Conservation (phyloP, 2,888 invertebrate genomes). For the Sabatieria punctata region DNA sequence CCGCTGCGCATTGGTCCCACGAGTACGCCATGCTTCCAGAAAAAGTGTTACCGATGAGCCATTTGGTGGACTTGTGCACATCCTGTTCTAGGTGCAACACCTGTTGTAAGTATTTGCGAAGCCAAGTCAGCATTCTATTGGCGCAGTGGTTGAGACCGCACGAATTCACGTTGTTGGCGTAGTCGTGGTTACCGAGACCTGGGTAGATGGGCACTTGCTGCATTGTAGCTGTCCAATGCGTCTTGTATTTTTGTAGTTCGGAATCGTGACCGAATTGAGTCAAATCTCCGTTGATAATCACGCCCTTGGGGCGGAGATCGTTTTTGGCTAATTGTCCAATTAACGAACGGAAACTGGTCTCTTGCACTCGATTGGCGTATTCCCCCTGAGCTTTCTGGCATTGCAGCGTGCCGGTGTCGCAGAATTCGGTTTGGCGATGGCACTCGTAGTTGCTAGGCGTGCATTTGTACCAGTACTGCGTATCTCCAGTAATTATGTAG, state of each 20-base stretch:
- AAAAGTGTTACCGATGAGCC: not conserved
- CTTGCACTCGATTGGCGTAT: not conserved
- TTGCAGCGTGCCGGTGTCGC: not conserved
- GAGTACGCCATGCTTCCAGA: conserved; percentile 9
- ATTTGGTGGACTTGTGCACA: not conserved
- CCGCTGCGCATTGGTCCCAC: conserved; percentile 9
- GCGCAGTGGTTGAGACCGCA: conserved; percentile 20
- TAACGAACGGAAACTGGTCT: not conserved
- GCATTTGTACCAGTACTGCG: not conserved
- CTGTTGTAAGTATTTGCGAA: not conserved
- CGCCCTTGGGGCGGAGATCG: not conserved
- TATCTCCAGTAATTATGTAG: not conserved
- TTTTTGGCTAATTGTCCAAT: not conserved
- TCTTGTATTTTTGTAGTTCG: not conserved
- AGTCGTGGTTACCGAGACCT: conserved; percentile 29
- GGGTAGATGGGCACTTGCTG: conserved; percentile 16
- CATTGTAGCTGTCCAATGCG: not conserved
- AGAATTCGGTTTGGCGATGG: not conserved
- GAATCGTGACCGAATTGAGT: conserved; percentile 25
- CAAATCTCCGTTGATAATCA: conserved; percentile 27
- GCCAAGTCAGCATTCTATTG: conserved; percentile 15
- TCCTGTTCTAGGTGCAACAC: not conserved
- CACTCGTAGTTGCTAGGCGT: not conserved
- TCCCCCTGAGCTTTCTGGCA: not conserved
- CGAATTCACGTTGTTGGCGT: conserved; percentile 26